Percentiles rank a stretch among this genome's conserved stretches.
Evolutionary conservation across 1,140 invertebrate genomes (phyloP).

Genomic region (Phocides pigmalion): DNA sequence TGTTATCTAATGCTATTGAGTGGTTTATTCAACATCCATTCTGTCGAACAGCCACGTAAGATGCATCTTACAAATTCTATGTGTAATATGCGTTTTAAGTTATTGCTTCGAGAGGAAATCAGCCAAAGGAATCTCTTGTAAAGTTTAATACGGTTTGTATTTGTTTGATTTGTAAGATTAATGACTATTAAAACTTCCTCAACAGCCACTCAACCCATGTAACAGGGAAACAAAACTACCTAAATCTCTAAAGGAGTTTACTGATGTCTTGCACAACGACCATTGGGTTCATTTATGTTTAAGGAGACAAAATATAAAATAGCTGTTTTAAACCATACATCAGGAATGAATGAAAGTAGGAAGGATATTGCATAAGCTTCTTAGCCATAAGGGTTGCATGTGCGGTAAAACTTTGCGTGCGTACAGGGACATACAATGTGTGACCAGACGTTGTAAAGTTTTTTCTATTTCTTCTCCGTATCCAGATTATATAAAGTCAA

Average conservation of each 20-base stretch:
- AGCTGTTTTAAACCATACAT: background rate
- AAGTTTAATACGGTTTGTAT: no score
- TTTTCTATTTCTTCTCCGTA: conserved; percentile 32
- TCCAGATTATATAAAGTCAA: background rate
- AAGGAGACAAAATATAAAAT: no score
- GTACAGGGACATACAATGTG: conserved; percentile 33
- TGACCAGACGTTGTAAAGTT: conserved; percentile 34
- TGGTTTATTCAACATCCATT: conserved; percentile 6
- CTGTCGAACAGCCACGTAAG: background rate
- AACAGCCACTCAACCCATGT: no score
- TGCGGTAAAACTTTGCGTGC: conserved; percentile 31
- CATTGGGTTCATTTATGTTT: background rate
- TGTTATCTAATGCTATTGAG: conserved; percentile 21
- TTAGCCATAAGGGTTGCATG: conserved; percentile 20
- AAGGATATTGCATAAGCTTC: conserved; percentile 13
- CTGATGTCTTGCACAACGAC: no score
- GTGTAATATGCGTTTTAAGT: background rate
- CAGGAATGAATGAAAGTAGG: background rate
- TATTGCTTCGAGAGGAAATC: no score
- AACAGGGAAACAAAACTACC: no score
- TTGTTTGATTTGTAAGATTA: no score
- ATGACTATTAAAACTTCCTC: no score
- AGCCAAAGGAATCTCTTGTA: no score
- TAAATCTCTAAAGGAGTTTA: no score
- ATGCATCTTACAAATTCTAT: background rate